Base-by-base conservation (phyloP, 1,140 invertebrate genomes). In the Drosophila lowei region DNA sequence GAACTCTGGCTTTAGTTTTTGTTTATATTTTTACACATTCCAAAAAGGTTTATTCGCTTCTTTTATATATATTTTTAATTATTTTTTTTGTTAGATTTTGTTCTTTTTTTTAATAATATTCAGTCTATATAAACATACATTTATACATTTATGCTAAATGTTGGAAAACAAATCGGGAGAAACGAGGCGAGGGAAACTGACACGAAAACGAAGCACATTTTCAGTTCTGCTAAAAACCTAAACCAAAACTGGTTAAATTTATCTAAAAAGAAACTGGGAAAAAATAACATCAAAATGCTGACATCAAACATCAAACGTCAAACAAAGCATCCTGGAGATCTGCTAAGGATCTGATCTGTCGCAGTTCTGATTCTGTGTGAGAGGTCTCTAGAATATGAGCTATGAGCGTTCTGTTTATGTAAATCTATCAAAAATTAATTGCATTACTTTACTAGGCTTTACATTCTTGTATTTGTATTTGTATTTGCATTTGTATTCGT, bases 41-140 rank as follows among this genome's bases (percentile, higher is more conserved):
- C 18, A 58, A 68, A 71, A 70, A 41, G 55, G 53, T 66, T 56
- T 59, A 57, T 52, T 18, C 18, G 34, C 43, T 68, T 58, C 8
- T 38, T 56, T 81, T 11, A 56, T 60, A 61, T 70, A 63, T 49
- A 56, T 74, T 43, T n/a, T 50, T 49, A 44, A 52, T 63, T 70
- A 21, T 56, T 47, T 56, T 74, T 55, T 57, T 62, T 73, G 53
- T 66, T 65, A 60, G 38, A 50, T 84, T 46, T 78, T 58, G 54
- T 54, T 80, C 72, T 46, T 46, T 63, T 68, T 68, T 78, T 88
- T 88, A 88, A 79, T 88, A 89, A 88, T 88, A 88, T 88, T 89
- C 84, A 88, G 84, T 88, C 83, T 88, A 88, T 88, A 88, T 88
- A 88, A 88, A 88, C 79, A 88, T 88, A 79, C 83, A 85, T 85